Conservation (phyloP, 2,888 invertebrate species). For the Eilema sororculum region DNA sequence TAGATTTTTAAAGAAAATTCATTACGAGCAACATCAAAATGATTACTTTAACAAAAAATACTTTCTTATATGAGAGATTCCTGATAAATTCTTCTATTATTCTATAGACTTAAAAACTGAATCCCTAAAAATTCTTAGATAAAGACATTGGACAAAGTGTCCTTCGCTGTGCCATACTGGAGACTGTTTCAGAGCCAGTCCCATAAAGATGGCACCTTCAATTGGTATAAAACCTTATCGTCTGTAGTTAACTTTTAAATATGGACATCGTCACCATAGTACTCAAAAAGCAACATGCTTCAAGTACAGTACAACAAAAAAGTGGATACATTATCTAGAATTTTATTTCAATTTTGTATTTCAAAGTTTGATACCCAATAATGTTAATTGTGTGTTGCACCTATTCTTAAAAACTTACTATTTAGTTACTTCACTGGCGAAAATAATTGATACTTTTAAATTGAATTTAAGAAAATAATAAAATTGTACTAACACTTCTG, state of each 20-base stretch:
- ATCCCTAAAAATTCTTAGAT: background rate
- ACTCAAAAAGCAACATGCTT: slow-evolving; percentile 16
- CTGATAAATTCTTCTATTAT: background rate
- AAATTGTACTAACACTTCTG: too few species aligned
- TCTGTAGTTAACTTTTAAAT: slow-evolving; percentile 25
- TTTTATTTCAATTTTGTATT: slow-evolving; percentile 12
- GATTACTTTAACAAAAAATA: background rate
- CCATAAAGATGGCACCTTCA: slow-evolving; percentile 32
- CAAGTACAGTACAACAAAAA: slow-evolving; percentile 20
- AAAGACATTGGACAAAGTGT: slow-evolving; percentile 13
- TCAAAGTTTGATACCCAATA: too few species aligned
- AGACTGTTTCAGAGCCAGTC: slow-evolving; percentile 17
- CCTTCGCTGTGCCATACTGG: slow-evolving; percentile 20
- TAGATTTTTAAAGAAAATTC: background rate
- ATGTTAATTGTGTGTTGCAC: too few species aligned
- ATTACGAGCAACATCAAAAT: background rate
- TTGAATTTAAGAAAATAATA: too few species aligned
- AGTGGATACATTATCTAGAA: slow-evolving; percentile 1
- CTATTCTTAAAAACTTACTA: too few species aligned
- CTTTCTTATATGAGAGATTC: background rate
- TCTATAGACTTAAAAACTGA: background rate
- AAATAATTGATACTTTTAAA: too few species aligned
- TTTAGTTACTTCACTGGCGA: too few species aligned
- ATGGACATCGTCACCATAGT: slow-evolving; percentile 26
- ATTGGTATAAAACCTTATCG: slow-evolving; percentile 48